Evolutionary conservation across 1,140 invertebrate genomes (phyloP), one percentile per base, ranked within the genome.

Genomic region (Cotesia typhae): DNA sequence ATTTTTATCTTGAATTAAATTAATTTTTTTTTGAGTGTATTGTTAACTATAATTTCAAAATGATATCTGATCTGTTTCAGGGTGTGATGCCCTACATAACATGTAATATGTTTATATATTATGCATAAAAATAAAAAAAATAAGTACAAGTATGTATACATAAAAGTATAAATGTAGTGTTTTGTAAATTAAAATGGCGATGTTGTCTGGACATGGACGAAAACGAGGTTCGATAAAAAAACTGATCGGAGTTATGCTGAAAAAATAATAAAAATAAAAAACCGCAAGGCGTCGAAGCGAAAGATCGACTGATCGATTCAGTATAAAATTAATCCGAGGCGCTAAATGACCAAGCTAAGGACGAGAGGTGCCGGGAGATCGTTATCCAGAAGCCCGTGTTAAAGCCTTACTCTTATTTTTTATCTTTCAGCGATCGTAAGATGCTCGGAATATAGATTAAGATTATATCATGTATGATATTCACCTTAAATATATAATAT

Each of bases 321-420:
- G 47, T 47, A 47, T 47, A 47, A 66, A 66, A 66, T 66, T 66
- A 66, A 66, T 66, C 64, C 14, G 6, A 66, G 41, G 64, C 64
- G 64, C 47, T 66, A 66, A 66, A 66, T 66, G 64, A 66, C 47
- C 41, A 17, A 66, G n/a, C 52, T 66, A 20, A 9, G 64, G 38
- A 66, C 41, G 37, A 65, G 63, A 37, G 36, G 64, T 28, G n/a
- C 38, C 20, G 38, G 64, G 14, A 66, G 64, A 66, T 66, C 64
- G 64, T 66, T 66, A 66, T 66, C 64, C 64, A 66, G 64, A 66
- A 66, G 64, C 64, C 38, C 3, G 64, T 12, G 28, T 37, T 47
- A 64, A 12, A 35, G 36, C 36, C 12, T 60, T 28, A 28, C 28
- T 28, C 61, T 38, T 64, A n/a, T 38, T 55, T 55, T 55, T 55